phyloP scores from a whole-genome alignment of 1,140 invertebrate genomes.

The Zaprionus ghesquierei region DNA sequence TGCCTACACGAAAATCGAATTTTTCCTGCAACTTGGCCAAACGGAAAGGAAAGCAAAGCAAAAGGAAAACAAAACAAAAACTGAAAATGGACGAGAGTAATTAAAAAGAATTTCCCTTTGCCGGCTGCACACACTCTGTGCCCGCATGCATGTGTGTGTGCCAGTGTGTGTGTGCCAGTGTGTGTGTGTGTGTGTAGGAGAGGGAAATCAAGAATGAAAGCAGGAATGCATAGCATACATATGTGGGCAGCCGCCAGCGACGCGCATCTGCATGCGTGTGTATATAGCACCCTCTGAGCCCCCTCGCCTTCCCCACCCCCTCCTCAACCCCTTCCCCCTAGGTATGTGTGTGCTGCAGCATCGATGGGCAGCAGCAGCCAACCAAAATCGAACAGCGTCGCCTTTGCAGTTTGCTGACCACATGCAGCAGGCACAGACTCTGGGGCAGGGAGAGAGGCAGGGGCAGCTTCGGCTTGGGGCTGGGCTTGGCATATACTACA shows the following conservation, averaged over 20 bases:
- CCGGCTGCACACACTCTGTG: background rate
- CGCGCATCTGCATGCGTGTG: constrained; percentile 44
- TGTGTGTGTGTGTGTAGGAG: constrained; percentile 16
- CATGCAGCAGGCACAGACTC: too few species aligned
- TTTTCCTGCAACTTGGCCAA: constrained; percentile 35
- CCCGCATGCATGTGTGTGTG: background rate
- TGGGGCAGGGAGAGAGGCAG: background rate
- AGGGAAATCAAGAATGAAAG: constrained; percentile 13
- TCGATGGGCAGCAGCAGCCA: constrained; percentile 57
- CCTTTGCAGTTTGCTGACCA: constrained; percentile 35
- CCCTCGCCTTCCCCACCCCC: background rate
- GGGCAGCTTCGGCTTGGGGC: background rate
- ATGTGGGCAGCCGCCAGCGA: constrained; percentile 34
- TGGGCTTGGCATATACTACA: constrained; percentile 9
- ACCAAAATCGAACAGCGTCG: constrained; percentile 72
- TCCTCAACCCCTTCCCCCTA: background rate
- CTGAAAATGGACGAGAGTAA: constrained; percentile 47
- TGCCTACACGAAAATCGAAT: constrained; percentile 50
- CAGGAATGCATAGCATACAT: constrained; percentile 52
- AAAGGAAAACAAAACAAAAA: constrained; percentile 3
- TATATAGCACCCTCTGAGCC: background rate
- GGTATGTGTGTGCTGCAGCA: constrained; percentile 29
- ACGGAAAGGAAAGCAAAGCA: background rate
- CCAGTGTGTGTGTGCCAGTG: constrained; percentile 4
- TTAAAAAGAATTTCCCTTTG: constrained; percentile 64